Base-by-base conservation (phyloP, 2,797 vertebrate genomes). In the Pristis pectinata region DNA sequence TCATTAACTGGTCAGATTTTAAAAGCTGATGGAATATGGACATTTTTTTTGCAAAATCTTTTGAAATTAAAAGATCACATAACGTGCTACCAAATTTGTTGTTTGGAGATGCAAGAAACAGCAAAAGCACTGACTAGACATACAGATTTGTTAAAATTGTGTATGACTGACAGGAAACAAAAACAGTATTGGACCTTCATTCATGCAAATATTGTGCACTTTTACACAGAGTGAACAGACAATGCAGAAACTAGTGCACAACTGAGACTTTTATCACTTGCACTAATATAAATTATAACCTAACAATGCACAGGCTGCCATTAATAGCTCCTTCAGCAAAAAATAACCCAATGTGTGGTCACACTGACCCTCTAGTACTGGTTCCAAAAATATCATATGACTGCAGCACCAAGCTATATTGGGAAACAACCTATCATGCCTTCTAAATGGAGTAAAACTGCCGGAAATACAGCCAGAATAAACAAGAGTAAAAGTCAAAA, bases 401-500 rank as follows among this genome's bases (percentile, higher is more conserved):
- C 80, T 82, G 17, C 37, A 80, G 13, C 15, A 80, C 19, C 79
- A 80, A 80, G 17, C 15, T 56, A 1, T 59, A n/a, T 17, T 61
- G 34, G 37, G 59, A 91, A 37, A 37, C 3, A 41, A 24, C 19
- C 59, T 41, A 22, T 19, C 17, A 24, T 64, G 37, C 61, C 8
- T 67, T 91, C 19, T 10, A 91, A 91, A 67, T 37, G 37, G 22
- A n/a, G n/a, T 37, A 24, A 24, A 64, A 64, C 19, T 24, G 19
- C 17, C n/a, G 9, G 56, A 37, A 37, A 91, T 41, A 91, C 17
- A 67, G 61, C 34, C n/a, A 79, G n/a, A 37, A 79, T 79, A 79
- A 89, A 91, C 34, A 17, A 89, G 34, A 91, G 87, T 5, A 61
- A 91, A 91, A 91, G 17, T 67, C n/a, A 64, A 91, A 91, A 91